A percentile compares a stretch with the other conserved stretches of the same genome.
Evolutionary conservation across 1,140 invertebrate species (phyloP).

Genomic region (Mylabris phalerata): DNA sequence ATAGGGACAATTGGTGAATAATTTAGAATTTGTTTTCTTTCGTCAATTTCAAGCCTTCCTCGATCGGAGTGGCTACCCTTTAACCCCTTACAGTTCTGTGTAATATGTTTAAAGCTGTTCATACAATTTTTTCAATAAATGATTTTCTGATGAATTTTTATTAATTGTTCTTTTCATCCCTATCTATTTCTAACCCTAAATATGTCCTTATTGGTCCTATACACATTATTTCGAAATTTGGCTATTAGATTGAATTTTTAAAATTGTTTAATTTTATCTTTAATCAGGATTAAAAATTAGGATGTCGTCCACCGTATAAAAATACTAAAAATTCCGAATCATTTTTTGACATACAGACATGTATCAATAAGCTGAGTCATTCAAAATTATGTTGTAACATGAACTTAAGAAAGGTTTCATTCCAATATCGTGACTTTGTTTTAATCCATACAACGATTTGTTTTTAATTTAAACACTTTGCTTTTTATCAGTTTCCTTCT

Average conservation of each 20-base stretch:
- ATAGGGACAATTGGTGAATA: conserved; percentile 18
- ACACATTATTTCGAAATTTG: conserved; percentile 29
- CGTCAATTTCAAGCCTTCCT: neutral
- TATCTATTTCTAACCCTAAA: conserved; percentile 24
- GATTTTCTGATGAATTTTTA: conserved; percentile 19
- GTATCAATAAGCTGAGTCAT: conserved; percentile 20
- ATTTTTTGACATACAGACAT: conserved; percentile 29
- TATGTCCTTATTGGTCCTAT: conserved; percentile 18
- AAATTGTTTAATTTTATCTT: conserved; percentile 10
- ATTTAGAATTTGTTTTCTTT: neutral
- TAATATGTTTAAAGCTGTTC: no score
- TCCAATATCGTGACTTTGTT: conserved; percentile 39
- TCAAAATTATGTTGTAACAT: conserved; percentile 4
- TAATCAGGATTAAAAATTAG: conserved; percentile 26
- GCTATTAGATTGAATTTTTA: conserved; percentile 18
- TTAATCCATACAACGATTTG: conserved; percentile 43
- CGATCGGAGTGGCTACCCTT: conserved; percentile 4
- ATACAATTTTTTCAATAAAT: conserved; percentile 29
- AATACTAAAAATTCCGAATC: conserved; percentile 14
- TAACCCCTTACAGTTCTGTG: conserved; percentile 17
- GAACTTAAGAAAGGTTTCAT: conserved; percentile 26
- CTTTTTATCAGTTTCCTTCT: no score
- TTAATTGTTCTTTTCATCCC: conserved; percentile 14
- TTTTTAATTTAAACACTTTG: conserved; percentile 34
- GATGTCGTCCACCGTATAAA: conserved; percentile 36